Percentiles rank a stretch among this genome's conserved stretches.
These are phyloP conservation scores for Colletes gigas DNA, from an alignment of 1,140 invertebrate genomes.

Conservation along the genomic window DNA sequence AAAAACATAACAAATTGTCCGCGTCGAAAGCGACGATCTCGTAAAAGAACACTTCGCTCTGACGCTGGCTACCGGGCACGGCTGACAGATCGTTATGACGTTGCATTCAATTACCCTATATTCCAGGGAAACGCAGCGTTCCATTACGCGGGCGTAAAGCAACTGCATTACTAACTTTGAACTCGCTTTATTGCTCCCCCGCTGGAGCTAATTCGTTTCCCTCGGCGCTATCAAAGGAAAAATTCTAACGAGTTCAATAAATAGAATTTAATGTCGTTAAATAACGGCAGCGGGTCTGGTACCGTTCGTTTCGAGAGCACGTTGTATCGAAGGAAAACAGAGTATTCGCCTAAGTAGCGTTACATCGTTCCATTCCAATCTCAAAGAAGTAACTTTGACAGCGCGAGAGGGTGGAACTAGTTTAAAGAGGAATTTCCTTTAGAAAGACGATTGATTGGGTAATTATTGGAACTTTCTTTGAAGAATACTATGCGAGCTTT, in stretches of 20 bases:
- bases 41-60: constrained; percentile 20
- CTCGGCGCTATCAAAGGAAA: background rate
- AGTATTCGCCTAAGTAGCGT: no score
- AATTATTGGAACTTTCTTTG: no score
- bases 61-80: constrained; percentile 29
- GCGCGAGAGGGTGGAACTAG: no score
- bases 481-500: no score
- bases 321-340: no score
- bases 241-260: background rate
- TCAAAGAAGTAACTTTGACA: no score
- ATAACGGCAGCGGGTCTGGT: background rate
- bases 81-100: constrained; percentile 29
- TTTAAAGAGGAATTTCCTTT: no score
- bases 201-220: background rate
- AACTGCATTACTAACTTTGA: constrained; percentile 11
- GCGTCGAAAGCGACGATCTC: constrained; percentile 27
- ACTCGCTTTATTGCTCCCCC: background rate
- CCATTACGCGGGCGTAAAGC: constrained; percentile 8
- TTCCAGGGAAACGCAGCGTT: background rate
- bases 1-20: constrained; percentile 69
- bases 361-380: no score
- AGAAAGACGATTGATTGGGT: no score
- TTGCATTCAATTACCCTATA: constrained; percentile 23
- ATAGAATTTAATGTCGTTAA: background rate
- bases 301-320: no score